Base-by-base conservation (phyloP, 2,888 invertebrate species). In the Caenorhabditis macrosperma region DNA sequence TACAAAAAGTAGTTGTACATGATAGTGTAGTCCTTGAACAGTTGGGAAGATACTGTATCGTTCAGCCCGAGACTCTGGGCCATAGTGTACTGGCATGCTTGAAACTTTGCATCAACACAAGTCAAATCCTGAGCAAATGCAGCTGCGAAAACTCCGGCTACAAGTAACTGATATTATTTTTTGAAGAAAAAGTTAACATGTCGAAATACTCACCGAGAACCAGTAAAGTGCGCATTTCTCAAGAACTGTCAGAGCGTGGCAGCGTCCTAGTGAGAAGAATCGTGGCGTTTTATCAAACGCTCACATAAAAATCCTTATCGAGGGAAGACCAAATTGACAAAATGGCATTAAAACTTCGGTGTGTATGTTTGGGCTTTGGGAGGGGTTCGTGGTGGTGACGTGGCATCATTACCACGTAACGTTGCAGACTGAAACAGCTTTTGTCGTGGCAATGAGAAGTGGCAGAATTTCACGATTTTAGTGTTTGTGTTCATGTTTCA, bases 1-100 rank as follows among this genome's bases (percentile, higher is more conserved):
- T 63, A 75, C 60, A 84, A 48, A 48, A 81, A 82, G 30, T 82
- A 78, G 71, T 84, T 82, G 68, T 82, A 84, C 78, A 84, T 80
- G 38, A 84, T 79, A n/a, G 84, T 81, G 38, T 79, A 84, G 59
- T 84, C 78, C 54, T 76, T 71, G 75, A 80, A 80, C 20, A 80
- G 54, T 15, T 66, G 52, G 17, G 66, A 4, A 6, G 75, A 75
- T 0, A 76, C 71, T 0, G 80, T 80, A 20, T 75, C 75, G 52
- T 80, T 80, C 22, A 80, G 15, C 9, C 80, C 80, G 35, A 80
- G 55, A 2, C 41, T 30, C 60, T 68, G 64, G 2, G 80, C 75
- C 59, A 80, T 48, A 24, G 54, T 76, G 66, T 75, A 80, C 46
- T 80, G 80, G 35, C 80, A 80, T 46, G 54, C 75, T 66, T 75